Evolutionary conservation across 1,140 invertebrate genomes (phyloP), one percentile per base, ranked within the genome.

Genomic region (Drosophila erecta): DNA sequence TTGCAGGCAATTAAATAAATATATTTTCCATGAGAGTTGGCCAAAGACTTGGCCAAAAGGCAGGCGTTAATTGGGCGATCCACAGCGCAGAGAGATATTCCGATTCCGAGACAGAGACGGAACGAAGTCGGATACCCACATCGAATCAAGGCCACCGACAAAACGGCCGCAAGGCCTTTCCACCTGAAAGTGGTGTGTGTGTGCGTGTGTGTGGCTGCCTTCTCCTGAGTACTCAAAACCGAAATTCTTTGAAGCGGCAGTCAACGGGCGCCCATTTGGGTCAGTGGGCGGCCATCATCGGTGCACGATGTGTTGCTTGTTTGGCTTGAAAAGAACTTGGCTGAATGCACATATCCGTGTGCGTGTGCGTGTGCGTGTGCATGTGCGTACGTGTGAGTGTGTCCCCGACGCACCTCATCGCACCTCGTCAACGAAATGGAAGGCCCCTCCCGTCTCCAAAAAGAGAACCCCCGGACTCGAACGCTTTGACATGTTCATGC

Each of bases 211-310:
- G 12, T 12, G 35, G 37, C 11, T 12, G 37, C 37, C 37, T 4
- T 14, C 37, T 38, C 37, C 37, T 17, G 41, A 20, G 12, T 41
- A 24, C 64, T 65, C 62, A 47, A 79, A 80, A 85, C 67, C 55
- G 56, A 83, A 89, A 83, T 89, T 81, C 78, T 90, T 81, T 67
- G 74, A 61, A 49, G 59, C 43, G 61, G 33, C 61, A 62, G 61
- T 62, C 76, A 70, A 79, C 71, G 43, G 66, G 47, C 76, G 64
- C 79, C 59, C 72, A 89, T 66, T 79, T 76, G 79, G 85, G 79
- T 90, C 76, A 90, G 67, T 79, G 72, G 79, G 84, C 73, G 79
- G 75, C 83, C 73, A 76, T 76, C 83, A 74, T 87, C 46, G 64
- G 27, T 55, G 24, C 49, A 43, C 49, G 51, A 35, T 24, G 54